These are phyloP conservation scores for Ormyrus nitidulus DNA, from an alignment of 2,888 invertebrate species.

Conservation along the genomic window DNA sequence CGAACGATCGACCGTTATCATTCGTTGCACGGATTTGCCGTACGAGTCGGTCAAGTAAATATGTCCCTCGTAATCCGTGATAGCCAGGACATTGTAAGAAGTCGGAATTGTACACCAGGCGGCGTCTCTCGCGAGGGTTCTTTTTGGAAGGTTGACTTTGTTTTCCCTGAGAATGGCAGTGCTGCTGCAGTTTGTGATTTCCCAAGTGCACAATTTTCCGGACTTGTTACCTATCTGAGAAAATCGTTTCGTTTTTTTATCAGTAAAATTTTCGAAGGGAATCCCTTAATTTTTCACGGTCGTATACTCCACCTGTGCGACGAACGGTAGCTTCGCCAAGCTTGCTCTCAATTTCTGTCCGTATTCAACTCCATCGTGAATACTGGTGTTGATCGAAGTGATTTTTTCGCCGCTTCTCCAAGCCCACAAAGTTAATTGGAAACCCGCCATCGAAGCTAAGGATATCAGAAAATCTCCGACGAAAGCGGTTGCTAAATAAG, in stretches of 20 bases:
- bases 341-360: constrained; percentile 64
- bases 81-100: constrained; percentile 61
- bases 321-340: constrained; percentile 55
- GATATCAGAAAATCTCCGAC: constrained; percentile 63
- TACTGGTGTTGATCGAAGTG: constrained; percentile 67
- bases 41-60: constrained; percentile 65
- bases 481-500: constrained; percentile 67
- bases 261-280: background rate
- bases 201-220: constrained; percentile 67
- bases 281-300: background rate
- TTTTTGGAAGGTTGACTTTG: constrained; percentile 63
- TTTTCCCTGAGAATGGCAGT: constrained; percentile 58
- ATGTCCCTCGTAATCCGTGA: constrained; percentile 65
- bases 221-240: constrained; percentile 64
- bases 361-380: constrained; percentile 61
- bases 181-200: constrained; percentile 59
- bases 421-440: constrained; percentile 81
- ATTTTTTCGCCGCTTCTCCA: constrained; percentile 81
- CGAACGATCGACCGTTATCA: constrained; percentile 65
- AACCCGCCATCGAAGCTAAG: constrained; percentile 63
- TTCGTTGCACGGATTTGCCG: constrained; percentile 62
- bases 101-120: constrained; percentile 64
- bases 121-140: constrained; percentile 58
- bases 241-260: background rate
- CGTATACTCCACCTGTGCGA: constrained; percentile 59